phyloP scores from a whole-genome alignment of 2,888 invertebrate species.

The Ernsta delagoae region DNA sequence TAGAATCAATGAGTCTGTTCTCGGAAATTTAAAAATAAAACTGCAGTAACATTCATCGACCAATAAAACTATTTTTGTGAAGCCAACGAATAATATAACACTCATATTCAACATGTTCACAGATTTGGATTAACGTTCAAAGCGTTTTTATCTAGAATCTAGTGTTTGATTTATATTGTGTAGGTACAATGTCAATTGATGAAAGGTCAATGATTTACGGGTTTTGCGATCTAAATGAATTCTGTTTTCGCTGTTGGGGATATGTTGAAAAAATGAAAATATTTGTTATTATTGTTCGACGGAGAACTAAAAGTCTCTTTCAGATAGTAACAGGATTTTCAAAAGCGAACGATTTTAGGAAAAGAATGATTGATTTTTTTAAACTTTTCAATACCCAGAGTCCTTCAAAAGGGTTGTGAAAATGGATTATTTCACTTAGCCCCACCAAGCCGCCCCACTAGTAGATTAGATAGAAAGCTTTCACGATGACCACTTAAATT shows the following conservation, averaged over 20 bases:
- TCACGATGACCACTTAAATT: too few species aligned
- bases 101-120: not conserved
- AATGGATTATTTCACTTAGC: too few species aligned
- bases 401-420: too few species aligned
- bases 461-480: too few species aligned
- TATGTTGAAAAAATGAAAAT: not conserved
- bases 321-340: too few species aligned
- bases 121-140: constrained; percentile 6
- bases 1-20: not conserved
- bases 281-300: too few species aligned
- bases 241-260: not conserved
- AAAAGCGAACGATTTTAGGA: too few species aligned
- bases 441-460: too few species aligned
- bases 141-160: constrained; percentile 8
- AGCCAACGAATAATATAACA: not conserved
- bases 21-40: not conserved
- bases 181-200: not conserved
- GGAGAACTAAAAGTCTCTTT: too few species aligned
- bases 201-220: constrained; percentile 6
- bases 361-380: too few species aligned
- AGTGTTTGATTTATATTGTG: constrained; percentile 1
- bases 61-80: not conserved
- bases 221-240: not conserved
- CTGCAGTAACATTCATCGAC: too few species aligned
- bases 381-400: too few species aligned